A percentile compares a stretch with the other conserved stretches of the same genome.
phyloP scores from a whole-genome alignment of 2,113 vertebrate species.

The Epinephelus fuscoguttatus region DNA sequence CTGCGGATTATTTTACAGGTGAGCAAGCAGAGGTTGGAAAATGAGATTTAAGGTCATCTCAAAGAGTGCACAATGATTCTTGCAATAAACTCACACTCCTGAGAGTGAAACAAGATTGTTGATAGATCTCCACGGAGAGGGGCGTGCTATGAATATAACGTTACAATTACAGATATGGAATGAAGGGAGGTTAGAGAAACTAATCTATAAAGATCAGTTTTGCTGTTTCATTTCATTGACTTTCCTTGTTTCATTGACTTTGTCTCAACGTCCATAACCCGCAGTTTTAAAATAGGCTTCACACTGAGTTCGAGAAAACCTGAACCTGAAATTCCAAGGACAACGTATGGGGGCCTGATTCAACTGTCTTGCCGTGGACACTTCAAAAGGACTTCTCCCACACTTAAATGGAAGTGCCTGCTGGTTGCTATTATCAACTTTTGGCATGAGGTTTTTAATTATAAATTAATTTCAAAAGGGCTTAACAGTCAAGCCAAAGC shows the following conservation, averaged over 20 bases:
- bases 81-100: conserved; percentile 41
- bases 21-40: conserved; percentile 71
- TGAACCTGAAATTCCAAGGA: conserved; percentile 47
- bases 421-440: conserved; percentile 57
- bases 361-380: conserved; percentile 20
- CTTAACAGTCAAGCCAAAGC: conserved; percentile 38
- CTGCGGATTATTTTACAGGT: conserved; percentile 73
- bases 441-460: conserved; percentile 66
- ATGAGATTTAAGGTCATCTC: conserved; percentile 77
- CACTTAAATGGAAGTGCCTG: conserved; percentile 38
- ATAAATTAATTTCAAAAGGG: conserved; percentile 56
- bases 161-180: conserved; percentile 65
- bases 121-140: conserved; percentile 49
- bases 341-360: conserved; percentile 32
- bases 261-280: conserved; percentile 41
- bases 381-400: conserved; percentile 48
- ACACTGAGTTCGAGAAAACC: conserved; percentile 49
- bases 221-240: conserved; percentile 60
- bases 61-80: conserved; percentile 46
- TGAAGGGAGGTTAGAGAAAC: conserved; percentile 38
- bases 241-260: conserved; percentile 62
- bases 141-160: conserved; percentile 41
- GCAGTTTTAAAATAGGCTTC: conserved; percentile 48
- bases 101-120: conserved; percentile 58
- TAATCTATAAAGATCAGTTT: conserved; percentile 63